Evolutionary conservation across 2,888 invertebrate species (phyloP), one percentile per base, ranked within the genome.

Genomic region (Bombylius discolor): DNA sequence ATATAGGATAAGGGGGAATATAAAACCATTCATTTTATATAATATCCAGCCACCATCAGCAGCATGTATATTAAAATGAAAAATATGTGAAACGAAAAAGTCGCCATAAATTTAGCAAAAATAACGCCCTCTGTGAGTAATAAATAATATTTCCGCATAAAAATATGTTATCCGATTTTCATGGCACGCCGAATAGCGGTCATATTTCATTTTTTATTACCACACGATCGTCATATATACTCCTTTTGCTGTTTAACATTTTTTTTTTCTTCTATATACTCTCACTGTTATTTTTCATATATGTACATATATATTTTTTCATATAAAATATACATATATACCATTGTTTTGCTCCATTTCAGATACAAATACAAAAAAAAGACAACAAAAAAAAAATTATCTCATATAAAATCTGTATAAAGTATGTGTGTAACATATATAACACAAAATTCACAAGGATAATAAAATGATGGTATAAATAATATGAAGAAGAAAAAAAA

Each of bases 111-210:
- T 60, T 60, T 56, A 54, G 55, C 36, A 58, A 58, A 64, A 62
- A 64, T 64, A 63, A 64, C 67, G 64, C 66, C 69, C 68, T 66
- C 64, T 65, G 69, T 65, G 67, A 64, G 67, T 63, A 64, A 71
- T 71, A 71, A 71, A 71, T 71, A 68, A 69, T 68, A 66, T 67
- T 68, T 66, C 66, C 64, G 65, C 66, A 68, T 70, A 68, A 71
- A 62, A 70, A 70, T 70, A 68, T 69, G 67, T 68, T 70, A 71
- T 71, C 70, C 69, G 70, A 71, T 71, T 70, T 71, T 68, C 69
- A 68, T 68, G 68, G 70, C 67, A 69, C 68, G 64, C 68, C 68
- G 67, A 67, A 67, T 68, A 64, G 64, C 65, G 59, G 66, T 64
- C 67, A 70, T 71, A 70, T 68, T 66, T 71, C 70, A 71, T 67